Percentiles rank a stretch among this genome's conserved stretches.
Evolutionary conservation across 2,113 vertebrate species (phyloP).

Genomic region (Dunckerocampus dactyliophorus): DNA sequence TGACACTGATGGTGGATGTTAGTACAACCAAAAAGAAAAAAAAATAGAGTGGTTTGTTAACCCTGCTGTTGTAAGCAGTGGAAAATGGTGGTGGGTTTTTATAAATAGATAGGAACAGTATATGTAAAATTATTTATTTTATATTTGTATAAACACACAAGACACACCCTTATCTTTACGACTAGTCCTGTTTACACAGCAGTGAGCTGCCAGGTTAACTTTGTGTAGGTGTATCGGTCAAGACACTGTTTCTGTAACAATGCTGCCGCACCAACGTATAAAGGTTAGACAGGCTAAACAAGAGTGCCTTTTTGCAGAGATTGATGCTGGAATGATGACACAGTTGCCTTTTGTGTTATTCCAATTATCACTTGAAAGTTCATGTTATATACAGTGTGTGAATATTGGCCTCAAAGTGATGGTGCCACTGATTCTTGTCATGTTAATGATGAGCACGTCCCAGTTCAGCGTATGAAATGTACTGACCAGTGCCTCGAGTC

Average conservation of each 20-base stretch:
- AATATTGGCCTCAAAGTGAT: no score
- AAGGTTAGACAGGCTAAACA: slow-evolving; percentile 13
- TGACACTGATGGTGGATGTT: slow-evolving; percentile 40
- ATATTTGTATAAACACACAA: slow-evolving; percentile 34
- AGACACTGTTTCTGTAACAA: slow-evolving; percentile 14
- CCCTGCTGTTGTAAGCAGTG: slow-evolving; percentile 76
- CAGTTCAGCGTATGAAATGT: neutral
- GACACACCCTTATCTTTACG: slow-evolving; percentile 18
- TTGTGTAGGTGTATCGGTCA: slow-evolving; percentile 6
- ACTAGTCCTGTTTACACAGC: slow-evolving; percentile 15
- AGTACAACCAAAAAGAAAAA: slow-evolving; percentile 9
- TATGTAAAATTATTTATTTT: slow-evolving; percentile 58
- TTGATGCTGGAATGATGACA: slow-evolving; percentile 27
- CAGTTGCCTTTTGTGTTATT: neutral
- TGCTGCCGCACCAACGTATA: slow-evolving; percentile 22
- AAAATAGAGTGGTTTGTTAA: slow-evolving; percentile 28
- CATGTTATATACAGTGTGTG: no score
- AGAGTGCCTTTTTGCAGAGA: slow-evolving; percentile 33
- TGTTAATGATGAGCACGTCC: neutral
- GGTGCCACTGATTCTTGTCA: neutral
- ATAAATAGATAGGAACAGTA: slow-evolving; percentile 6
- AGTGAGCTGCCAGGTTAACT: neutral
- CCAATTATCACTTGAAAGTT: no score
- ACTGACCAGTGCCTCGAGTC: slow-evolving; percentile 21
- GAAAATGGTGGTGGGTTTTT: slow-evolving; percentile 57